phyloP scores from a whole-genome alignment of 2,888 invertebrate species.

The Tetranychus piercei region DNA sequence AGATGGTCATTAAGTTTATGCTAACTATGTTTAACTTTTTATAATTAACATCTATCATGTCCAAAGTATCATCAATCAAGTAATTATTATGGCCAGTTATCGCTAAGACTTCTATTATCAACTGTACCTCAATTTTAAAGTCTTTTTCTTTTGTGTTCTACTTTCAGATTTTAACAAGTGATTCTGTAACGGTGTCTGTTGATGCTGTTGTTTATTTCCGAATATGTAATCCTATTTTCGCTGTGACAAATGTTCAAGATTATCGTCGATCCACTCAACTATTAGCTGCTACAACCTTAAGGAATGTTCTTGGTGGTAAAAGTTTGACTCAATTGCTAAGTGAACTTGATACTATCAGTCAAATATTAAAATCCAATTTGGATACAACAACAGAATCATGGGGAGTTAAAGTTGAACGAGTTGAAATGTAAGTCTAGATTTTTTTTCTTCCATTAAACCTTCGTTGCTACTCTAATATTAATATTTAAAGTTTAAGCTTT shows the following conservation, averaged over 20 bases:
- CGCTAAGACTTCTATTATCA: too few species aligned
- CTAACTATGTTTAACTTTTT: too few species aligned
- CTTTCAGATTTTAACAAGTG: slow-evolving; percentile 27
- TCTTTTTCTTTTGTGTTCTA: neutral
- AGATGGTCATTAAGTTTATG: too few species aligned
- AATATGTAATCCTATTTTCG: slow-evolving; percentile 81
- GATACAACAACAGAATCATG: slow-evolving; percentile 82
- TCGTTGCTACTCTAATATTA: too few species aligned
- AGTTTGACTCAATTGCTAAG: slow-evolving; percentile 88
- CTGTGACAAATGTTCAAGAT: slow-evolving; percentile 92
- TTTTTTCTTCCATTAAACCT: too few species aligned
- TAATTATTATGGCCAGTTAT: too few species aligned
- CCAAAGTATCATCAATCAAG: too few species aligned
- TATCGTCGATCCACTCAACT: slow-evolving; percentile 47
- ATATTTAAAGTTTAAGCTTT: too few species aligned
- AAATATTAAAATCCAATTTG: slow-evolving; percentile 65
- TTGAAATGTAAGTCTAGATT: slow-evolving; percentile 77
- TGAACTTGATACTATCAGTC: slow-evolving; percentile 81
- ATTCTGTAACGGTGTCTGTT: slow-evolving; percentile 31
- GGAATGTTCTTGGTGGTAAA: slow-evolving; percentile 78
- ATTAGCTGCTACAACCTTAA: slow-evolving; percentile 40
- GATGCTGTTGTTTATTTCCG: slow-evolving; percentile 37
- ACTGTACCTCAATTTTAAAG: too few species aligned
- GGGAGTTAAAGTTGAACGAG: slow-evolving; percentile 92
- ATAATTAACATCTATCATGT: too few species aligned